phyloP scores from a whole-genome alignment of 2,888 invertebrate genomes.

The Sympetrum striolatum region DNA sequence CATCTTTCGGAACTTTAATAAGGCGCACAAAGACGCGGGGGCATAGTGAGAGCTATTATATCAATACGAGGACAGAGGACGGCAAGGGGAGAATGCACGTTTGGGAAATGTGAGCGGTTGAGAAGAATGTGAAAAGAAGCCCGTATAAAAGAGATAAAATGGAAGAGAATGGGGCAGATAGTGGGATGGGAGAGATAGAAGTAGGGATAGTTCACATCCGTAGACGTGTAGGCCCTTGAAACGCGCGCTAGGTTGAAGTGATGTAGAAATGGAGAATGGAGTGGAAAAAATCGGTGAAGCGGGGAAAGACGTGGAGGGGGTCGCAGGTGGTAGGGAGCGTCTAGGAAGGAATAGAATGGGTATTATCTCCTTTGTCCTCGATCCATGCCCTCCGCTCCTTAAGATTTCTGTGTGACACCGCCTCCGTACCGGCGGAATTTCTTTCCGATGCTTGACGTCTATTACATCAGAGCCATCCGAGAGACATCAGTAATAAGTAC shows the following conservation, averaged over 20 bases:
- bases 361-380: background rate
- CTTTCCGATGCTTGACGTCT: too few relatives aligned
- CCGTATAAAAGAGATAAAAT: background rate
- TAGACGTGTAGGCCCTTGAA: background rate
- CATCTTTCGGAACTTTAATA: background rate
- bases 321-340: background rate
- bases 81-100: background rate
- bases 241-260: background rate
- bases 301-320: background rate
- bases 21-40: background rate
- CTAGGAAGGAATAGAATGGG: background rate
- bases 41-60: background rate
- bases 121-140: background rate
- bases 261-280: background rate
- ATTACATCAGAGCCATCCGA: too few relatives aligned
- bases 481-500: too few relatives aligned
- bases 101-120: background rate
- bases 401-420: too few relatives aligned
- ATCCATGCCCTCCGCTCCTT: background rate
- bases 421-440: too few relatives aligned
- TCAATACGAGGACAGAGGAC: background rate
- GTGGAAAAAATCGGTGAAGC: background rate
- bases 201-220: background rate
- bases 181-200: background rate
- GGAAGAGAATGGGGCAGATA: background rate